A percentile compares a stretch with the other conserved stretches of the same genome.
phyloP scores from a whole-genome alignment of 2,888 invertebrate genomes.

The Plagodis dolabraria region DNA sequence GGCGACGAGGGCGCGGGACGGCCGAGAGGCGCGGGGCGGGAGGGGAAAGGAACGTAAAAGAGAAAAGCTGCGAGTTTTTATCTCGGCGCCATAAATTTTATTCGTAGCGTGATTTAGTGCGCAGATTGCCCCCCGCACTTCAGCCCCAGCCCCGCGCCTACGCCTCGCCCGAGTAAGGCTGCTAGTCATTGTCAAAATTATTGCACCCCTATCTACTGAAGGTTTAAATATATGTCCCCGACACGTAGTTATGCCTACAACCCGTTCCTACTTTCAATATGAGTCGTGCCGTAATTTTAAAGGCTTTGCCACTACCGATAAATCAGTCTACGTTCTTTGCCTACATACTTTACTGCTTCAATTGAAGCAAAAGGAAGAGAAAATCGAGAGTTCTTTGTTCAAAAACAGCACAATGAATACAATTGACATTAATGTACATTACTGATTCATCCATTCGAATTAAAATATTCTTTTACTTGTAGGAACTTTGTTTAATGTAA shows the following conservation, averaged over 20 bases:
- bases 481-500: slow-evolving; percentile 51
- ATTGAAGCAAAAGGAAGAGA: slow-evolving; percentile 42
- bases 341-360: slow-evolving; percentile 5
- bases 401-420: slow-evolving; percentile 38
- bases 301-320: slow-evolving; percentile 25
- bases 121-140: slow-evolving; percentile 81
- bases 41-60: slow-evolving; percentile 84
- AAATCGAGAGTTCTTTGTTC: slow-evolving; percentile 33
- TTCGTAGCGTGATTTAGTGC: slow-evolving; percentile 86
- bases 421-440: slow-evolving; percentile 31
- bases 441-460: slow-evolving; percentile 44
- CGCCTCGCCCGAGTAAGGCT: slow-evolving; percentile 82
- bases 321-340: slow-evolving; percentile 28
- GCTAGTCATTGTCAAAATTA: slow-evolving; percentile 86
- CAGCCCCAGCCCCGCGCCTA: slow-evolving; percentile 71
- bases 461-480: slow-evolving; percentile 54
- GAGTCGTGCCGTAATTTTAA: slow-evolving; percentile 38
- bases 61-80: slow-evolving; percentile 87
- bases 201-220: slow-evolving; percentile 85
- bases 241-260: slow-evolving; percentile 79
- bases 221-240: slow-evolving; percentile 84
- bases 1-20: slow-evolving; percentile 36
- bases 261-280: slow-evolving; percentile 62
- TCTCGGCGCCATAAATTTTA: slow-evolving; percentile 86
- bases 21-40: slow-evolving; percentile 40